Conservation (phyloP, 1,140 invertebrate genomes). For the Diabrotica virgifera region DNA sequence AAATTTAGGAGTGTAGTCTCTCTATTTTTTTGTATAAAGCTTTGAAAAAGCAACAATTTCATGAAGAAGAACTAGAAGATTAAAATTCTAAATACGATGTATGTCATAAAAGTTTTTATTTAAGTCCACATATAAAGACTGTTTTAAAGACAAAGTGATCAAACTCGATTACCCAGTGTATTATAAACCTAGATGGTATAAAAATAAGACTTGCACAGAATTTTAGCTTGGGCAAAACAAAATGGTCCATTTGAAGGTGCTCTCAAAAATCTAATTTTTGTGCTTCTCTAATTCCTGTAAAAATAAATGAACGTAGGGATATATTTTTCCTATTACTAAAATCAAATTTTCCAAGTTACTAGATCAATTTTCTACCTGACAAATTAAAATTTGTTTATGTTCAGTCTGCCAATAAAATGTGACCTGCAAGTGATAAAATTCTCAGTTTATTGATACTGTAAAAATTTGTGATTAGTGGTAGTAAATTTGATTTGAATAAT, state of each 20-base stretch:
- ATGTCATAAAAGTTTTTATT: neutral
- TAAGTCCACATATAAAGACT: neutral
- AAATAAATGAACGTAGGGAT: neutral
- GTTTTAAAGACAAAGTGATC: neutral
- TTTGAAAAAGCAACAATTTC: neutral
- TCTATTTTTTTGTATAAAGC: too few relatives aligned
- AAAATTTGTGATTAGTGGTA: too few relatives aligned
- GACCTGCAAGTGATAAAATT: too few relatives aligned
- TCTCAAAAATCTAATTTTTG: constrained; percentile 3
- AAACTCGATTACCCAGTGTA: neutral
- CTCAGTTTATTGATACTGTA: too few relatives aligned
- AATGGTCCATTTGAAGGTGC: constrained; percentile 14
- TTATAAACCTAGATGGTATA: neutral
- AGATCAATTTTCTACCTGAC: neutral
- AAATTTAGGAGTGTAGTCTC: too few relatives aligned
- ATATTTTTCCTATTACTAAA: neutral
- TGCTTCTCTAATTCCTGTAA: neutral
- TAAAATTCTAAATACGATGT: neutral
- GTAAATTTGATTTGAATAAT: too few relatives aligned
- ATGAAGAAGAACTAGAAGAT: neutral
- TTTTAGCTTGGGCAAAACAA: neutral
- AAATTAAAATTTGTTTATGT: too few relatives aligned
- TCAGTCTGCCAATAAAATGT: too few relatives aligned
- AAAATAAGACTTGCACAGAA: neutral
- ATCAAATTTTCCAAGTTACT: neutral